Base-by-base conservation (phyloP, 2,113 vertebrate species). In the Pyrgilauda ruficollis region DNA sequence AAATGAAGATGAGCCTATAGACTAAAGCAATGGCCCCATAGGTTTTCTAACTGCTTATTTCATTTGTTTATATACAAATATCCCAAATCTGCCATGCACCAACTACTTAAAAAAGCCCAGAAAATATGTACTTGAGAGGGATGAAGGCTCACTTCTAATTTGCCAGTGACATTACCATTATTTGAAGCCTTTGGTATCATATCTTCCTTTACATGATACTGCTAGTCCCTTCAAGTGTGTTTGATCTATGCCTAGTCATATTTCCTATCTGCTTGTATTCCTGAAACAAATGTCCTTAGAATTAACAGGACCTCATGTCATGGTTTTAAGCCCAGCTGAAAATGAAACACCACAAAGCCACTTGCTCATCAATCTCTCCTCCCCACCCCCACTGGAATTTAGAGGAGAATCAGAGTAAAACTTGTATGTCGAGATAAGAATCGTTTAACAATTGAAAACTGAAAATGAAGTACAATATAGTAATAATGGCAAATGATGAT, bases 351-450 rank as follows among this genome's bases (percentile, higher is more conserved):
- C 19, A 41, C 6, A n/a, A 30, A 56, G 10, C 30, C 30, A 16
- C 15, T n/a, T 24, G 30, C 10, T 21, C 24, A 35, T 16, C 19
- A 75, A 7, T 19, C 2, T 33, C 30, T 41, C 19, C 23, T 47
- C 15, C 23, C 28, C 23, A 39, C 0, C 12, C 4, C 6, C 3
- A 5, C 12, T 24, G n/a, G 20, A 56, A 41, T 16, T 19, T 10
- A 75, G 43, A 41, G 15, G 10, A 74, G 30, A 56, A 28, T 64
- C 9, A 12, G 8, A 66, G 18, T 10, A 28, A 64, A 84, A 66
- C 7, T 53, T n/a, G 5, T 15, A n/a, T 41, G 20, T 41, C 0
- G 0, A 47, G n/a, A 24, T n/a, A 30, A 30, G 15, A 75, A 49
- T 16, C 7, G 30, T 66, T 66, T 30, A 20, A 66, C 20, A 56